Evolutionary conservation across 1,140 invertebrate species (phyloP), one percentile per base, ranked within the genome.

Genomic region (Grapholita molesta): DNA sequence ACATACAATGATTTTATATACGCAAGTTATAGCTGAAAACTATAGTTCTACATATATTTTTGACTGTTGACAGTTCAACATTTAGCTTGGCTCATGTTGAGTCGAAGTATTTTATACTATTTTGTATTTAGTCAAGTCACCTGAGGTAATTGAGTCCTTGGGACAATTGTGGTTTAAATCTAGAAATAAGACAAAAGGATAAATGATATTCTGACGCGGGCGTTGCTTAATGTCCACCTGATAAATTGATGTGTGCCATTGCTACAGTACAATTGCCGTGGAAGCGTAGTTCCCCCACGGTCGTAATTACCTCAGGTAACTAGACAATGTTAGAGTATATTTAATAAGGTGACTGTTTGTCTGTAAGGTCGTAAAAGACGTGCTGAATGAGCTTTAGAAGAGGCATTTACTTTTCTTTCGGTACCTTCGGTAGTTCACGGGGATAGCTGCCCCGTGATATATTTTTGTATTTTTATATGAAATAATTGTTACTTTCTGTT

Each of bases 61-160:
- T 69, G 70, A 68, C 64, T 74, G 84, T 88, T 89, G 84, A 82
- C 71, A 67, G 68, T 84, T 86, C 84, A 73, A 89, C 85, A 72
- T 81, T 68, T 76, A 72, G 70, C 70, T 65, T 82, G 84, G 65
- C 85, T 89, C 85, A 89, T 86, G 84, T 88, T 88, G 85, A 89
- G 85, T 80, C 82, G 57, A 72, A 70, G 69, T 73, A 73, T 78
- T 75, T 76, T 75, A 64, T 76, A 81, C 78, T 80, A 75, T 75
- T 77, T 66, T 77, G 76, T 66, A 12, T 21, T 38, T 38, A 12
- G 2, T 35, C n/a, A 38, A n/a, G 35, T 38, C 0, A 38, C 9
- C 35, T 38, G 35, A 38, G 35, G 1, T 38, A 15, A 15, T 38
- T 38, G 35, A 1, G 35, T 38, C 35, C 35, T 3, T 15, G 12